phyloP scores from a whole-genome alignment of 2,797 vertebrate species.

The Poecilia picta region DNA sequence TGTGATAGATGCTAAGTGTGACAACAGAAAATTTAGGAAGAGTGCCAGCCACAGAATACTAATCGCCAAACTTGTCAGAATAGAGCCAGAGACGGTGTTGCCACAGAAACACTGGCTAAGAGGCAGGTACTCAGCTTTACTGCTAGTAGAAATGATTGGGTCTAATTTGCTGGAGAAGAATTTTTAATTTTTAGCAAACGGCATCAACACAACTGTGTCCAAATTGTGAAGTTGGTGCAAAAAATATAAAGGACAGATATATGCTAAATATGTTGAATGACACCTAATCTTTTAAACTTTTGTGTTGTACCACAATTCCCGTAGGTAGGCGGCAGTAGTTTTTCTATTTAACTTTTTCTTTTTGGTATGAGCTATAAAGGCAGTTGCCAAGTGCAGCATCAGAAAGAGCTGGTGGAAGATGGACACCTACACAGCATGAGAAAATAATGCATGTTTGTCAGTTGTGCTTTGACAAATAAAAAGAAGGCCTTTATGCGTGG shows the following conservation, averaged over 20 bases:
- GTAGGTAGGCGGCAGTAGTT: not conserved
- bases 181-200: constrained; percentile 24
- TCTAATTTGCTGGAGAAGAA: constrained; percentile 24
- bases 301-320: not conserved
- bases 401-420: not conserved
- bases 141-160: constrained; percentile 29
- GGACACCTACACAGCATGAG: not conserved
- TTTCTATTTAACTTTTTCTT: not conserved
- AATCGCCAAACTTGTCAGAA: constrained; percentile 40
- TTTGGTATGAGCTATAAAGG: not conserved
- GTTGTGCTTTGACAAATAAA: not conserved
- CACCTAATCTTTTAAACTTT: not conserved
- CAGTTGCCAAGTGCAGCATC: not conserved
- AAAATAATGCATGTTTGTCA: not conserved
- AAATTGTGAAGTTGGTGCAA: not conserved
- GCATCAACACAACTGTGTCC: not conserved
- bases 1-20: constrained; percentile 20
- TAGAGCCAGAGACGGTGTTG: constrained; percentile 42
- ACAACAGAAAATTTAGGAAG: constrained; percentile 26
- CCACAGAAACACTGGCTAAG: constrained; percentile 49
- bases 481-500: not conserved
- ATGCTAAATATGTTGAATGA: not conserved
- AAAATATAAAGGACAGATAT: not conserved
- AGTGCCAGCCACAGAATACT: constrained; percentile 33
- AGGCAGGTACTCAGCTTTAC: constrained; percentile 25